Conservation (phyloP, 2,113 vertebrate species). For the Telmatochromis brachygnathus region DNA sequence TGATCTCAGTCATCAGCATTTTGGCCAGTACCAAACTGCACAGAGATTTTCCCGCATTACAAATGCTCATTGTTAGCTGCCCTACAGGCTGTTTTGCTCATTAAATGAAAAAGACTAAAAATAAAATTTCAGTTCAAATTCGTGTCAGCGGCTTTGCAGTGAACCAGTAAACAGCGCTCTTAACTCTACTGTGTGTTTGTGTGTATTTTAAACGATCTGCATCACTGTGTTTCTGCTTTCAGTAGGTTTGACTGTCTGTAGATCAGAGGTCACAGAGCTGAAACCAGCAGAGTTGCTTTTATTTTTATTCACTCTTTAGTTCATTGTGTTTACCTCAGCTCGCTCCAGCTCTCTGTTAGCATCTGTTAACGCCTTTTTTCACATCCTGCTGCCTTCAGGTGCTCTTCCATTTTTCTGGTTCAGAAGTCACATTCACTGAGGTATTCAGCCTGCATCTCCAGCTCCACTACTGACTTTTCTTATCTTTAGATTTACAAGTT, state of each 20-base stretch:
- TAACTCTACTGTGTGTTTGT: background rate
- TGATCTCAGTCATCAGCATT: background rate
- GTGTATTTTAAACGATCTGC: background rate
- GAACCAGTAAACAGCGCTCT: background rate
- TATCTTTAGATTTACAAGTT: background rate
- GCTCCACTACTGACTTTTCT: background rate
- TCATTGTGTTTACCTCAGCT: background rate
- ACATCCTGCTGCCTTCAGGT: constrained; percentile 14
- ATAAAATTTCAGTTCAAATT: background rate
- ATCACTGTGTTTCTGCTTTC: background rate
- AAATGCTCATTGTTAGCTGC: background rate
- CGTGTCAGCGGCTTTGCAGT: background rate
- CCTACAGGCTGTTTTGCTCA: background rate
- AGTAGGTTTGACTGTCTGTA: background rate
- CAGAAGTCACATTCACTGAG: background rate
- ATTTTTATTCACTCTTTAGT: background rate
- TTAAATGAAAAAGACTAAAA: background rate
- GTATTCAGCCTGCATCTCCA: background rate
- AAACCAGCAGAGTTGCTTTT: background rate
- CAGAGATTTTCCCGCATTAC: background rate
- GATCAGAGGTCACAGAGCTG: constrained; percentile 1
- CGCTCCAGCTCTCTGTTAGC: background rate
- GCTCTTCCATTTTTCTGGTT: background rate
- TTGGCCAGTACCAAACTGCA: background rate
- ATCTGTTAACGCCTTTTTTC: background rate